Evolutionary conservation across 2,888 invertebrate species (phyloP), one percentile per base, ranked within the genome.

Genomic region (Schrankia costaestrigalis): DNA sequence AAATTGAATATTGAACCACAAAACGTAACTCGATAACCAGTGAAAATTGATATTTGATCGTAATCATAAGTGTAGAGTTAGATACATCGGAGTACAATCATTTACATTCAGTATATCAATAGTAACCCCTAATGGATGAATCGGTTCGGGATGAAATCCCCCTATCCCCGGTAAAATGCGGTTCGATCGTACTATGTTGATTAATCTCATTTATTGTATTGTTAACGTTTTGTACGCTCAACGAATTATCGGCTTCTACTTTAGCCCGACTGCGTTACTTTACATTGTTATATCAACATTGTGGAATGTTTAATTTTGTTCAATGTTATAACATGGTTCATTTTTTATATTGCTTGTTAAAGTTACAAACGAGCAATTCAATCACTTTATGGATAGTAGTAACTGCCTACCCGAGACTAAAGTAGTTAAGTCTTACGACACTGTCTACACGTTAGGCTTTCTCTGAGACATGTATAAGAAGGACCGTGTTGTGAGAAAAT

Each of bases 61-160:
- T 37, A 44, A 41, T 41, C 32, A 26, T 17, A 22, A 27, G 19
- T 25, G 17, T 35, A 30, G 25, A 22, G 27, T 35, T 38, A 35
- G 19, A 25, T 22, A 26, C 25, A 26, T 23, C 35, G 26, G 11
- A 17, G 11, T 38, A 34, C 18, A 26, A 38, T 41, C 43, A 29
- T 31, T 44, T 51, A 30, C 38, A 41, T 48, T 42, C 35, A 10
- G 39, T 33, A 45, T 35, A 41, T 35, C 31, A 28, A 26, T 18
- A 34, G 47, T 43, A 36, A 36, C 26, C 17, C 32, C 26, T 43
- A 48, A 38, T 48, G 28, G 28, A 41, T 35, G 17, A 34, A 38
- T 45, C 31, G 35, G 27, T 30, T 35, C 7, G 14, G 18, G 24
- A 18, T 34, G 11, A 23, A 42, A 40, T 31, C 26, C 35, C 35